Evolutionary conservation across 1,140 invertebrate species (phyloP).

Genomic region (Acromyrmex heyeri): DNA sequence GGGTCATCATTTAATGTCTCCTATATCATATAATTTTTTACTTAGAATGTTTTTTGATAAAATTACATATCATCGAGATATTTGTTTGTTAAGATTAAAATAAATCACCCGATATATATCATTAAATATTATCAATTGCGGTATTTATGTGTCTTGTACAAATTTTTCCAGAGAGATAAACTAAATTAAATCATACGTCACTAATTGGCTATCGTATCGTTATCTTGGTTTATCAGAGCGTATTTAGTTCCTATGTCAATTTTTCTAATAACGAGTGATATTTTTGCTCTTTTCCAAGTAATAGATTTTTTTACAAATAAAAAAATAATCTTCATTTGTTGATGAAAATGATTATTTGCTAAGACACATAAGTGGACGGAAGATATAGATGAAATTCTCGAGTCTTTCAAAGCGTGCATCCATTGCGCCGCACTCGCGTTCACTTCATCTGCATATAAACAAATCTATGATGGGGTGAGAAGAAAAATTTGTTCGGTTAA

Average conservation of each 20-base stretch:
- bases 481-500: conserved; percentile 50
- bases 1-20: no score
- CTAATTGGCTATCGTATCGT: not conserved
- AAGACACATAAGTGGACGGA: not conserved
- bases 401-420: conserved; percentile 32
- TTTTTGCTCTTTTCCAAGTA: not conserved
- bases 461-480: conserved; percentile 41
- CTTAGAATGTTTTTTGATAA: no score
- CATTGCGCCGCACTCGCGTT: conserved; percentile 28
- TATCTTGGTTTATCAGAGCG: not conserved
- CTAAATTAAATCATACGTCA: not conserved
- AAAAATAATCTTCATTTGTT: not conserved
- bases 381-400: conserved; percentile 49
- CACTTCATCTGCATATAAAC: conserved; percentile 63
- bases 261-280: not conserved
- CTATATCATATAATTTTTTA: no score
- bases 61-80: no score
- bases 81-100: no score
- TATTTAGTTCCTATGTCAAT: not conserved
- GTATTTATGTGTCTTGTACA: not conserved
- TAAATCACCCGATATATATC: not conserved
- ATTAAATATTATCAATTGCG: conserved; percentile 14
- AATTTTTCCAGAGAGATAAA: not conserved
- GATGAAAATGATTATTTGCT: conserved; percentile 39
- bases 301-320: not conserved